Base-by-base conservation (phyloP, 2,888 invertebrate genomes). In the Tenthredo amoena region DNA sequence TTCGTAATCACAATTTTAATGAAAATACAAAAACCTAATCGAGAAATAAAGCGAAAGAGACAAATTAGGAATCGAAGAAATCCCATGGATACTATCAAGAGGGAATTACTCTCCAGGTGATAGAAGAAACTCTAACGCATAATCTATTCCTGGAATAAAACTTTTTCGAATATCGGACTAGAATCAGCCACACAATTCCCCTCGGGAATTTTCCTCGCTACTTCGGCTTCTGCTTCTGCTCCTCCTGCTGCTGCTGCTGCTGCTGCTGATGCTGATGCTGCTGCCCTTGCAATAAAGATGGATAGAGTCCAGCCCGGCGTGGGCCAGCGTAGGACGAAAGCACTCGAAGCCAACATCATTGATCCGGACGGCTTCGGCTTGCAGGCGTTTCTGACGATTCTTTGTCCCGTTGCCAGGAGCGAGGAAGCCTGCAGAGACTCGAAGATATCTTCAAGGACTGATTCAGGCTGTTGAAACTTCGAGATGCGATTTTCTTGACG, bases 271-370 rank as follows among this genome's bases (percentile, higher is more conserved):
- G 55, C 55, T n/a, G 55, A 18, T 55, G 55, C 55, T 55, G 50
- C 37, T 40, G 81, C 58, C 62, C 40, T 81, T 81, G 58, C 81
- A 62, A 81, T 62, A 62, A 62, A 58, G 81, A 81, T 62, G 58
- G 81, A 81, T 81, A 40, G 81, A 81, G 77, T 77, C 37, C 81
- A 62, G 81, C 37, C 15, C 12, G 34, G 81, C 58, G 58, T 50
- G 81, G 37, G 62, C 58, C n/a, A 50, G 62, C 40, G 62, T 77
- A 31, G 81, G 81, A 81, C 58, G 81, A 81, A 81, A 81, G 58
- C 81, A 81, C 81, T 81, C 81, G 81, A 81, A 81, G 81, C 81
- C 81, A 81, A 81, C 81, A 81, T 81, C 81, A 81, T 81, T 62
- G 81, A 81, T 81, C 76, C 76, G 76, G 76, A 26, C 81, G 81